These are phyloP conservation scores for Microtus obscurus DNA, from an alignment of 2,797 vertebrate species.

Conservation along the genomic window DNA sequence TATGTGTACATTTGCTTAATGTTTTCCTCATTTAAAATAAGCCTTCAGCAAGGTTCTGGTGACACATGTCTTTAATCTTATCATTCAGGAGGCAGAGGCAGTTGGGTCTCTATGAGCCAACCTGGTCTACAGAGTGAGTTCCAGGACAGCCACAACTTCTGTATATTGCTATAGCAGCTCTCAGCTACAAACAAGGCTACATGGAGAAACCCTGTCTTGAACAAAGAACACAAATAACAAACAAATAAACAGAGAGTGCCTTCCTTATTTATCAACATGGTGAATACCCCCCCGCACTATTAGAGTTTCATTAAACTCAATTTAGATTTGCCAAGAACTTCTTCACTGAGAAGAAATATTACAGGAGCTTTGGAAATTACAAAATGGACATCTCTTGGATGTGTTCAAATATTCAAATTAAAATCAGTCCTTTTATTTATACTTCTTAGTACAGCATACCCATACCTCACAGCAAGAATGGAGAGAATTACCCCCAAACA, in stretches of 20 bases:
- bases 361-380: slow-evolving; percentile 32
- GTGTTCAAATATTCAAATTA: slow-evolving; percentile 43
- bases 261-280: slow-evolving; percentile 32
- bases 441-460: neutral
- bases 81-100: neutral
- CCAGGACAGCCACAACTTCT: too few species aligned
- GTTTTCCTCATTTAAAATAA: slow-evolving; percentile 36
- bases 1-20: neutral
- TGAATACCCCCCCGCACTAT: neutral
- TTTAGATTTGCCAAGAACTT: slow-evolving; percentile 43
- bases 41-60: neutral
- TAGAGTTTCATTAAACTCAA: slow-evolving; percentile 35
- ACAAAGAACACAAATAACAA: neutral
- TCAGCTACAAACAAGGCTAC: too few species aligned
- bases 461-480: neutral
- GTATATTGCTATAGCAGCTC: too few species aligned
- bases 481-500: neutral
- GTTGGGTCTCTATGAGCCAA: neutral
- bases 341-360: slow-evolving; percentile 37
- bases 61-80: too few species aligned
- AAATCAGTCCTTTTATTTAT: slow-evolving; percentile 28
- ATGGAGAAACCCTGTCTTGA: neutral
- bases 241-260: neutral
- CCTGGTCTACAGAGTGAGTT: neutral
- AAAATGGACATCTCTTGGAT: slow-evolving; percentile 9